Conservation (phyloP, 2,113 vertebrate species). For the Diadophis punctatus region DNA sequence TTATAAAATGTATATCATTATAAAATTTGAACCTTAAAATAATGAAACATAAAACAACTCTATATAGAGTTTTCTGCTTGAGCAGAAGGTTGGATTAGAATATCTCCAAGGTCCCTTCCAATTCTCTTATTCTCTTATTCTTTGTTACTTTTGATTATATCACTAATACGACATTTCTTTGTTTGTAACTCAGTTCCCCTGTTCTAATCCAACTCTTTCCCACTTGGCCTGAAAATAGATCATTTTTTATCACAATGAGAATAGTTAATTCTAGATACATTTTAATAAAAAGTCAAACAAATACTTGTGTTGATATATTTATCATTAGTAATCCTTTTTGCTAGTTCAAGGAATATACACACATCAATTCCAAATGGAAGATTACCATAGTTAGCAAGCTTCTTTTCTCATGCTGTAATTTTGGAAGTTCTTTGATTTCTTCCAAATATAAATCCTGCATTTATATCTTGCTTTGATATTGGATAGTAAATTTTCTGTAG, state of each 20-base stretch:
- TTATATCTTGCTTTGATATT: background rate
- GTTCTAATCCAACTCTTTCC: background rate
- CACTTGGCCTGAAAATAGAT: background rate
- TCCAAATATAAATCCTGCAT: background rate
- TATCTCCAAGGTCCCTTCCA: no score
- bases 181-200: background rate
- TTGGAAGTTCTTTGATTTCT: background rate
- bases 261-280: conserved; percentile 8
- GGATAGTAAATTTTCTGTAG: background rate
- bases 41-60: background rate
- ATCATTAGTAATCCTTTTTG: background rate
- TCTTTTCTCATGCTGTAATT: background rate
- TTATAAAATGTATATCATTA: background rate
- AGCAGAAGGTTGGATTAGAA: no score
- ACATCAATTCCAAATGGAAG: background rate
- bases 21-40: background rate
- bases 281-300: conserved; percentile 17
- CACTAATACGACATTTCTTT: background rate
- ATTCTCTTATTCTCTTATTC: background rate
- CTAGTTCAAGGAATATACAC: background rate
- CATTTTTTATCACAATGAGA: background rate
- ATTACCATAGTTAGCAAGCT: background rate
- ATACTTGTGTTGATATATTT: conserved; percentile 3
- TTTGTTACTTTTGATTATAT: background rate
- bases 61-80: no score